Evolutionary conservation across 2,113 vertebrate genomes (phyloP).

Genomic region (Oncorhynchus nerka): DNA sequence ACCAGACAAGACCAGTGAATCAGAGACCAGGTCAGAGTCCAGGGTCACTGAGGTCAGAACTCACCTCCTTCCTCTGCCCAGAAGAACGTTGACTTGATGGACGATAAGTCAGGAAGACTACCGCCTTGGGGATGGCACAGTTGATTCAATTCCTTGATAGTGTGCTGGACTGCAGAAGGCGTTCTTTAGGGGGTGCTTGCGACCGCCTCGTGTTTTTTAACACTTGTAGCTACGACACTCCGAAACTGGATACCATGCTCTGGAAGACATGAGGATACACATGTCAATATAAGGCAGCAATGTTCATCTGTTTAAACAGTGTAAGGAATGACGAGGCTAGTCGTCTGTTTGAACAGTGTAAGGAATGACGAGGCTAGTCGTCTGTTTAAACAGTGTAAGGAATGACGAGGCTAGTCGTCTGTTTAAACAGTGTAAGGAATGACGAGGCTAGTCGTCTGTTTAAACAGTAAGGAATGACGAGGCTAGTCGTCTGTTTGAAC

Average conservation of each 20-base stretch:
- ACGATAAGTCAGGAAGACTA: slow-evolving; percentile 71
- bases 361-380: too few relatives aligned
- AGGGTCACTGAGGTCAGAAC: slow-evolving; percentile 5
- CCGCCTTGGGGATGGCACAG: slow-evolving; percentile 77
- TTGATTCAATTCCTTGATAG: slow-evolving; percentile 82
- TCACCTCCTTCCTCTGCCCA: slow-evolving; percentile 62
- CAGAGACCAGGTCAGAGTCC: slow-evolving; percentile 73
- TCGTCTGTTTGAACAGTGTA: too few relatives aligned
- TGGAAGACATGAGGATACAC: slow-evolving; percentile 45
- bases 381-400: too few relatives aligned
- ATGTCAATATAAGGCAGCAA: not conserved
- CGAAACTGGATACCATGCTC: slow-evolving; percentile 90
- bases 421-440: too few relatives aligned
- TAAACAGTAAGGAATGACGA: too few relatives aligned
- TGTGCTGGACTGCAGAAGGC: slow-evolving; percentile 85
- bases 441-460: too few relatives aligned
- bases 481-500: too few relatives aligned
- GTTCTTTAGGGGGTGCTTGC: slow-evolving; percentile 83
- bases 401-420: too few relatives aligned
- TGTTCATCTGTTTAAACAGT: not conserved
- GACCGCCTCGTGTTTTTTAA: slow-evolving; percentile 86
- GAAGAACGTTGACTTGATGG: slow-evolving; percentile 67
- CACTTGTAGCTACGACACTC: slow-evolving; percentile 86
- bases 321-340: too few relatives aligned
- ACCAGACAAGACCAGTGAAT: slow-evolving; percentile 65